Evolutionary conservation across 2,113 vertebrate genomes (phyloP).

Genomic region (Etheostoma spectabile): DNA sequence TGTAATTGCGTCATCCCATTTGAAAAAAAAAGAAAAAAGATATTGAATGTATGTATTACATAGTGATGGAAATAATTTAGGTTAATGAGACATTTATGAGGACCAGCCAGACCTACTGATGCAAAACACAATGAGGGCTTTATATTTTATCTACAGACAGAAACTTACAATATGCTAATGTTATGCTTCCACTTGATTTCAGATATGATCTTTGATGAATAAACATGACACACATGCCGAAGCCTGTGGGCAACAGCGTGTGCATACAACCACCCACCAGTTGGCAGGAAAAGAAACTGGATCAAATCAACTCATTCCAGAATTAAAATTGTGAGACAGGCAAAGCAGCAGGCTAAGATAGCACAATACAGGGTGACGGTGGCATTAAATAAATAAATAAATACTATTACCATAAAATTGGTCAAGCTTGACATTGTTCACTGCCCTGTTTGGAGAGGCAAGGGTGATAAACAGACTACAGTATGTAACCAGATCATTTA

Average conservation of each 20-base stretch:
- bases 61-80: neutral
- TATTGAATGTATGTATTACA: neutral
- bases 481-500: neutral
- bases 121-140: constrained; percentile 24
- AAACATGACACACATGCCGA: constrained; percentile 64
- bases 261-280: constrained; percentile 57
- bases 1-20: neutral
- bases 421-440: constrained; percentile 3
- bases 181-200: constrained; percentile 71
- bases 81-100: constrained; percentile 15
- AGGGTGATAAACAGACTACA: neutral
- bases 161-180: constrained; percentile 73
- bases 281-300: constrained; percentile 59
- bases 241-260: constrained; percentile 52
- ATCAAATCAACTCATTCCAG: constrained; percentile 64
- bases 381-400: constrained; percentile 28
- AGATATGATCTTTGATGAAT: constrained; percentile 70
- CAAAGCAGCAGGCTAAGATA: constrained; percentile 17
- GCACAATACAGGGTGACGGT: neutral
- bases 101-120: constrained; percentile 9
- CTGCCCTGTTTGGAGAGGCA: neutral
- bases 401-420: constrained; percentile 18
- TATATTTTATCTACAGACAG: constrained; percentile 47
- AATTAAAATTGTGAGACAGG: constrained; percentile 51
- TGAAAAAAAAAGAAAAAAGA: too few species aligned